Evolutionary conservation across 2,797 vertebrate genomes (phyloP).

Genomic region (Sebastes oblongus): DNA sequence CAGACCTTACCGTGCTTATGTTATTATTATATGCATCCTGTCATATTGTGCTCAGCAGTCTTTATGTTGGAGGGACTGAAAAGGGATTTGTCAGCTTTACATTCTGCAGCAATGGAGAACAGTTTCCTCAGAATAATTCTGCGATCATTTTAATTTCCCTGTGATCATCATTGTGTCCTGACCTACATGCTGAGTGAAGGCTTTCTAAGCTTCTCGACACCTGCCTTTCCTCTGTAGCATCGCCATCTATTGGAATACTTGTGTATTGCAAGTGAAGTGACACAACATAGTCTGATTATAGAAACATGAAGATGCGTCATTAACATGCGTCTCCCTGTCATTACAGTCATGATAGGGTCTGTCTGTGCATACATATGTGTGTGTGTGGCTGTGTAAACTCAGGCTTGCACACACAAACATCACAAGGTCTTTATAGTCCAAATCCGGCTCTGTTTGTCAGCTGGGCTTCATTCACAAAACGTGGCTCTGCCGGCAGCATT

Average conservation of each 20-base stretch:
- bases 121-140: background rate
- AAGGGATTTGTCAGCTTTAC: background rate
- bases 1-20: accelerated
- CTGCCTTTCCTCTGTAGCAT: background rate
- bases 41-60: background rate
- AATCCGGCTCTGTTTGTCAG: constrained; percentile 31
- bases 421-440: background rate
- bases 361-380: background rate
- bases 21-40: too few relatives aligned
- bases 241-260: constrained; percentile 25
- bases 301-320: background rate
- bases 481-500: constrained; percentile 31
- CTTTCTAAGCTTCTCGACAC: background rate
- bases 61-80: background rate
- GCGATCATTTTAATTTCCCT: background rate
- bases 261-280: background rate
- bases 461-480: constrained; percentile 66
- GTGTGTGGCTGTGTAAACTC: background rate
- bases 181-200: constrained; percentile 9
- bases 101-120: background rate
- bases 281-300: background rate
- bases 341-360: background rate
- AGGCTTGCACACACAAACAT: background rate
- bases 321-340: background rate
- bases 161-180: background rate